phyloP scores from a whole-genome alignment of 2,888 invertebrate species.

The Drosophila melanosoma region DNA sequence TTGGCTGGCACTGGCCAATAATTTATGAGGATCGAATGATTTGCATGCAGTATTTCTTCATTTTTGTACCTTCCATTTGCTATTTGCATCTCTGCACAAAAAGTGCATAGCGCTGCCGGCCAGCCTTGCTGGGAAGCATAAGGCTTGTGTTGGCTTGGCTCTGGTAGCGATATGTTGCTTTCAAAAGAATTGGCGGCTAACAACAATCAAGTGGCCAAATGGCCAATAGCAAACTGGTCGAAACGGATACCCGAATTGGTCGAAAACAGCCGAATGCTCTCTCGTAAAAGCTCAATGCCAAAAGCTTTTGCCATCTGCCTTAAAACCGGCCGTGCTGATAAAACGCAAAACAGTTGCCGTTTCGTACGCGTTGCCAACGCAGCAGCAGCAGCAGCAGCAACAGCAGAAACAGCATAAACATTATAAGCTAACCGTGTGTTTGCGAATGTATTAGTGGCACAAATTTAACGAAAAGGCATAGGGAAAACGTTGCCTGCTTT shows the following conservation, averaged over 20 bases:
- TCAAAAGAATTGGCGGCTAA: conserved; percentile 71
- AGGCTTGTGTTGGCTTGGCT: conserved; percentile 34
- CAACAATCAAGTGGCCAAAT: conserved; percentile 40
- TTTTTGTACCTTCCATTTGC: conserved; percentile 47
- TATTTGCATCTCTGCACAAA: conserved; percentile 14
- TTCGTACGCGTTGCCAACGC: conserved; percentile 64
- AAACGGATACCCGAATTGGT: conserved; percentile 51
- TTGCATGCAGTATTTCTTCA: conserved; percentile 67
- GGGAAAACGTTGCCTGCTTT: conserved; percentile 39
- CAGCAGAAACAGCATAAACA: conserved; percentile 1
- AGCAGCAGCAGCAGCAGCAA: conserved; percentile 32
- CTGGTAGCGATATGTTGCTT: conserved; percentile 58
- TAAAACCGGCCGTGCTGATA: conserved; percentile 63
- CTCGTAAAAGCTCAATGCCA: conserved; percentile 48
- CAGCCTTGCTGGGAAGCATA: conserved; percentile 24
- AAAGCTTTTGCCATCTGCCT: conserved; percentile 63
- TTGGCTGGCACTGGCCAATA: conserved; percentile 53
- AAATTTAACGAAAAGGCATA: conserved; percentile 22
- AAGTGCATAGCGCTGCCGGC: conserved; percentile 10
- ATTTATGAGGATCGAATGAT: conserved; percentile 76
- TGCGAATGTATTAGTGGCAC: background rate
- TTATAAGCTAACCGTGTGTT: conserved; percentile 16
- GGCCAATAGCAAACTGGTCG: conserved; percentile 66
- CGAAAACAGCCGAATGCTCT: conserved; percentile 45
- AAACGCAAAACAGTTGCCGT: conserved; percentile 71